A percentile compares a stretch with the other conserved stretches of the same genome.
These are phyloP conservation scores for Graptemys geographica DNA, from an alignment of 2,797 vertebrate genomes.

Conservation along the genomic window DNA sequence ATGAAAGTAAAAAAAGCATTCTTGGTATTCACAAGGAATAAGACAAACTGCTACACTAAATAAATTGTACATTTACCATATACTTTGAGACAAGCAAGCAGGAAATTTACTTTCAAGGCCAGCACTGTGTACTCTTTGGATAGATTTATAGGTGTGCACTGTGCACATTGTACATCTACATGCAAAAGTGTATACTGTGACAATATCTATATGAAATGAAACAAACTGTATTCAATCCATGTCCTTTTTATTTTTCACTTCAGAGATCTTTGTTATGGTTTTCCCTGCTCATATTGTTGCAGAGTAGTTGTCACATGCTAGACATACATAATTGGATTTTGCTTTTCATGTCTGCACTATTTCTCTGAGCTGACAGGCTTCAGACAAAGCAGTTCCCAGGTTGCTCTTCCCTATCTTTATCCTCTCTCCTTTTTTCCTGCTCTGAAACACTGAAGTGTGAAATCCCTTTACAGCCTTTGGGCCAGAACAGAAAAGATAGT, in stretches of 20 bases:
- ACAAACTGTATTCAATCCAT: neutral
- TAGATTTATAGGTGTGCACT: neutral
- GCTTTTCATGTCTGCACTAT: conserved; percentile 13
- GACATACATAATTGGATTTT: conserved; percentile 44
- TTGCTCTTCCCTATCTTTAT: conserved; percentile 8
- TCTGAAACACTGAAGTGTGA: conserved; percentile 29
- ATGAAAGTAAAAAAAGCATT: neutral
- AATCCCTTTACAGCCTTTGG: conserved; percentile 28
- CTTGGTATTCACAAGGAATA: neutral
- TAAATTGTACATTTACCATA: neutral
- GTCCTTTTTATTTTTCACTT: neutral
- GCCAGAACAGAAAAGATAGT: conserved; percentile 52
- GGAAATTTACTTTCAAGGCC: neutral
- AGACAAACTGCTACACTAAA: neutral
- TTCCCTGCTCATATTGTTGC: conserved; percentile 2
- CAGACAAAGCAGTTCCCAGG: conserved; percentile 2
- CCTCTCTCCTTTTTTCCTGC: neutral
- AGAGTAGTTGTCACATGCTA: rapidly evolving
- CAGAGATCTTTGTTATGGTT: neutral
- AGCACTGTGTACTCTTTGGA: neutral
- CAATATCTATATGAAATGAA: neutral
- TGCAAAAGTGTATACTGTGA: neutral
- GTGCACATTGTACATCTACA: rapidly evolving
- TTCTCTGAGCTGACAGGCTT: conserved; percentile 31
- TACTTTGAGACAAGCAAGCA: neutral